A percentile compares a stretch with the other conserved stretches of the same genome.
Evolutionary conservation across 2,888 invertebrate species (phyloP).

Genomic region (Stramonita haemastoma): DNA sequence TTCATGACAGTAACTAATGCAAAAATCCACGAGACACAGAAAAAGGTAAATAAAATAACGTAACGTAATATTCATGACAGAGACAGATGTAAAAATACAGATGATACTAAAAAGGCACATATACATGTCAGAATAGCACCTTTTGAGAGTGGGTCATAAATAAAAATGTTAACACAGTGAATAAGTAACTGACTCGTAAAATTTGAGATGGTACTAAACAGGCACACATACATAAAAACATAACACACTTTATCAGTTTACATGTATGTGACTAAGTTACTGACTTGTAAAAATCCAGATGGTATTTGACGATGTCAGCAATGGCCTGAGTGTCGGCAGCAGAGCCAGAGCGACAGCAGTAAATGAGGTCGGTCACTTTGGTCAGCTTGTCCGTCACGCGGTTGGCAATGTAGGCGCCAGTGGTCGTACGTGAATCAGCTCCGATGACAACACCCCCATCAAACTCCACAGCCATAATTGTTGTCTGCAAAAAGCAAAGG

Average conservation of each 20-base stretch:
- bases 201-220: too few species aligned
- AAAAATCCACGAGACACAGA: too few species aligned
- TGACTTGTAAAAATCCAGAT: constrained; percentile 90
- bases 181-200: too few species aligned
- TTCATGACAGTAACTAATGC: too few species aligned
- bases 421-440: constrained; percentile 97
- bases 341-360: constrained; percentile 97
- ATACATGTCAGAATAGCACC: too few species aligned
- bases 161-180: too few species aligned
- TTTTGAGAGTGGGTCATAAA: too few species aligned
- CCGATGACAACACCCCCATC: constrained; percentile 98
- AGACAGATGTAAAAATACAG: too few species aligned
- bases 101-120: too few species aligned
- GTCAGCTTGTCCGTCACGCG: constrained; percentile 98
- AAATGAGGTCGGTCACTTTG: constrained; percentile 94
- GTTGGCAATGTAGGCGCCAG: constrained; percentile 95
- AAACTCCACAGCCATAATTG: constrained; percentile 97
- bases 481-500: constrained; percentile 82
- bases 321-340: constrained; percentile 99
- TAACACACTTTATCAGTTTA: too few species aligned
- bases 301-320: constrained; percentile 95
- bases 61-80: too few species aligned
- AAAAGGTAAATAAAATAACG: too few species aligned
- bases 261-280: not conserved
- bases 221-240: not conserved